Evolutionary conservation across 2,888 invertebrate genomes (phyloP).

Genomic region (Entomobrya multifasciata): DNA sequence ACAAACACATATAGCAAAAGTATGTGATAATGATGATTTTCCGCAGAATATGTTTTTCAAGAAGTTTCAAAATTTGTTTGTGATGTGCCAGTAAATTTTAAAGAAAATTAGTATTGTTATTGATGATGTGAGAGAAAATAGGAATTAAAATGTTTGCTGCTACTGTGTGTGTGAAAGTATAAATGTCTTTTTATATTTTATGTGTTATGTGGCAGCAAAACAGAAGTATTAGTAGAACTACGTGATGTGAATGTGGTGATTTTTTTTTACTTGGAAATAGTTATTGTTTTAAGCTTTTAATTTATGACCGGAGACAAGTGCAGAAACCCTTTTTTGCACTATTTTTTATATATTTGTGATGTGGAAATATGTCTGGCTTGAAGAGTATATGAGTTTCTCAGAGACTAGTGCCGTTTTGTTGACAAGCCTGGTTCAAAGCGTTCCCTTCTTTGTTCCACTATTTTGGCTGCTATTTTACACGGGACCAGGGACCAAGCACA

Average conservation of each 20-base stretch:
- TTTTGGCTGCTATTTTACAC: conserved; percentile 24
- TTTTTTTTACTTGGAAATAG: background rate
- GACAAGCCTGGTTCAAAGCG: conserved; percentile 42
- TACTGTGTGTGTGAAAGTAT: conserved; percentile 1
- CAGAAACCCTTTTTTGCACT: background rate
- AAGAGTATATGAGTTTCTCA: conserved; percentile 41
- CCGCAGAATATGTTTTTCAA: background rate
- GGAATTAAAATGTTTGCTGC: background rate
- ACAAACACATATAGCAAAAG: background rate
- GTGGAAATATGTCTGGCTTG: conserved; percentile 41
- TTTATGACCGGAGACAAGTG: conserved; percentile 13
- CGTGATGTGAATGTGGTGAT: background rate
- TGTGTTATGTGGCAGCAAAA: too few relatives aligned
- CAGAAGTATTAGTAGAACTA: too few relatives aligned
- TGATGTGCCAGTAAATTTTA: conserved; percentile 1
- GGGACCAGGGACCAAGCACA: background rate
- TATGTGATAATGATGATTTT: background rate
- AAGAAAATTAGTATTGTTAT: too few relatives aligned
- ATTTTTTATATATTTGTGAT: background rate
- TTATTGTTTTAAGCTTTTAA: background rate
- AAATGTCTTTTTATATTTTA: conserved; percentile 13
- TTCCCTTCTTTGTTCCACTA: conserved; percentile 48
- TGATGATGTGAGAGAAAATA: background rate
- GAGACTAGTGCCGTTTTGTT: conserved; percentile 18
- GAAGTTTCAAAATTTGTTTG: background rate